Base-by-base conservation (phyloP, 2,888 invertebrate species). In the Pterostichus madidus region DNA sequence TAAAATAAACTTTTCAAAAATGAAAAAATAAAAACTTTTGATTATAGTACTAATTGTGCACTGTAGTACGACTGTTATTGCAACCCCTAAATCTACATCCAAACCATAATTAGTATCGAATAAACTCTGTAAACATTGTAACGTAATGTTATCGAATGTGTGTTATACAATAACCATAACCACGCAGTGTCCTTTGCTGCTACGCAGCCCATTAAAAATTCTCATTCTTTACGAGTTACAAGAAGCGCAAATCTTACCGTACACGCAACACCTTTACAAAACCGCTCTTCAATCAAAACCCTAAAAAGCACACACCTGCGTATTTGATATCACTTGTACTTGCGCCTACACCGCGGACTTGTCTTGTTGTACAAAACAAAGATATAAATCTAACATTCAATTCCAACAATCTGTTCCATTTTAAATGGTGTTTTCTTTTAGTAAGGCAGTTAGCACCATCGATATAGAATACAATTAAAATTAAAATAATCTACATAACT, bases 21-120 rank as follows among this genome's bases (percentile, higher is more conserved):
- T 73, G 17, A 64, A 49, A 77, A 52, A 77, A 83, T 64, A 77
- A 24, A 56, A 77, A 75, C 52, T 83, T 77, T 82, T 82, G 82
- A 76, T 76, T 77, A 83, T 83, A 83, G 64, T 81, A 83, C 77
- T 77, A 76, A 77, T 49, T 52, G 83, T 83, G 83, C 76, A 68
- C 77, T 83, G 68, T 77, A 83, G 83, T 77, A 83, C 83, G 83
- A 83, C 61, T 83, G 83, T 83, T 83, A 83, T 83, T 83, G 83
- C 83, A 83, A 68, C 83, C 83, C 83, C 83, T 83, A 77, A 71
- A 77, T 76, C 83, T 83, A 83, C 77, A 15, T 83, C 83, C 83
- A 83, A 83, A 83, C 83, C 83, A 83, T 77, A 83, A 83, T 77
- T 83, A 83, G 77, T 83, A 83, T 83, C 68, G 68, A 83, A 77